A percentile compares a stretch with the other conserved stretches of the same genome.
These are phyloP conservation scores for Megastigmus dorsalis DNA, from an alignment of 2,888 invertebrate species.

Conservation along the genomic window DNA sequence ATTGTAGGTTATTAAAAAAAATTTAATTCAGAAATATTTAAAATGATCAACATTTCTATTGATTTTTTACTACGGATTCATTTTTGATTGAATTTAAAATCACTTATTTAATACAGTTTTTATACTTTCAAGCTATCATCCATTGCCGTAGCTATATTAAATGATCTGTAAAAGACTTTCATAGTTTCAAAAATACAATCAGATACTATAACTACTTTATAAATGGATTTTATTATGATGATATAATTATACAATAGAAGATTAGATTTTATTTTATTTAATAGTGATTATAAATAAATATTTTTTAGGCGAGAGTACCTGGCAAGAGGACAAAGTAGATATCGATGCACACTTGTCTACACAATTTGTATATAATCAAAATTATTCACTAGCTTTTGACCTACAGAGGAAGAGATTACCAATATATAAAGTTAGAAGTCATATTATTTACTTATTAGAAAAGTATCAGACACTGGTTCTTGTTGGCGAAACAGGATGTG, in stretches of 20 bases:
- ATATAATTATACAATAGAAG: background rate
- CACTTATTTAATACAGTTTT: no score
- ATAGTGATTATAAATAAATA: no score
- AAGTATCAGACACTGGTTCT: constrained; percentile 91
- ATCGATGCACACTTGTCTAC: constrained; percentile 78
- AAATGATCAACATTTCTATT: background rate
- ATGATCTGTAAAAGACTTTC: no score
- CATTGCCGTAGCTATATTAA: no score
- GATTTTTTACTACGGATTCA: background rate
- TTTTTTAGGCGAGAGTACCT: constrained; percentile 66
- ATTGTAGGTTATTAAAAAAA: background rate
- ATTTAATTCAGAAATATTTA: background rate
- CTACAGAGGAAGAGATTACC: constrained; percentile 91
- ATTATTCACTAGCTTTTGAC: constrained; percentile 87
- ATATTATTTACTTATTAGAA: constrained; percentile 93
- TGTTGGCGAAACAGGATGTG: constrained; percentile 96
- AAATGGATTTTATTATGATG: no score
- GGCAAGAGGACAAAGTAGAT: constrained; percentile 76
- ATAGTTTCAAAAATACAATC: no score
- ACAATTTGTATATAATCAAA: constrained; percentile 89
- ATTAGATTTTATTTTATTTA: background rate
- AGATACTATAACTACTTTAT: no score
- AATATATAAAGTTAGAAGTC: constrained; percentile 88
- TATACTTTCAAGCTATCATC: no score
- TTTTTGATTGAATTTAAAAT: no score